These are phyloP conservation scores for Cephus nigrinus DNA, from an alignment of 2,888 invertebrate species.

Conservation along the genomic window DNA sequence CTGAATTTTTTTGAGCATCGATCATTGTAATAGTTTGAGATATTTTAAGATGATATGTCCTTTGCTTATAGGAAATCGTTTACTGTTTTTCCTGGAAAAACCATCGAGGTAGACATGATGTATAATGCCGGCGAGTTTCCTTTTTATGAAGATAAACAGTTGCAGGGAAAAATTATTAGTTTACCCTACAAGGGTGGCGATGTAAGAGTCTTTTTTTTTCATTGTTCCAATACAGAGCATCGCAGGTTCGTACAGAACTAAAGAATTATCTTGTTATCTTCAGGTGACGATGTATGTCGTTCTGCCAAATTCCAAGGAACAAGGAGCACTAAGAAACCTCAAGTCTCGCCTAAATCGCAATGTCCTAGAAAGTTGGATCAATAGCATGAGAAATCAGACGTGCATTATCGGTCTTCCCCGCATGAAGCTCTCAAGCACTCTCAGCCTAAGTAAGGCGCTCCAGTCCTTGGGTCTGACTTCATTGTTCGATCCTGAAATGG, in stretches of 20 bases:
- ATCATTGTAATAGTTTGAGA: background rate
- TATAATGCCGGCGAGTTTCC: conserved; percentile 73
- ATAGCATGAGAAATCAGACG: conserved; percentile 65
- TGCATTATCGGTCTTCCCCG: conserved; percentile 76
- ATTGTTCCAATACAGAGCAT: background rate
- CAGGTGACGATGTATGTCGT: conserved; percentile 73
- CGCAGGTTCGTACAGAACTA: background rate
- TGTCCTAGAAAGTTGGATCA: conserved; percentile 68
- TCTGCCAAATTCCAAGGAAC: conserved; percentile 70
- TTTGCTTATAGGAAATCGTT: conserved; percentile 69
- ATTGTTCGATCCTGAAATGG: conserved; percentile 72
- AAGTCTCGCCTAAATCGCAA: conserved; percentile 67
- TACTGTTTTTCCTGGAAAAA: conserved; percentile 54
- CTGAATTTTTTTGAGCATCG: conserved; percentile 5
- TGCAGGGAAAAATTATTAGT: conserved; percentile 74
- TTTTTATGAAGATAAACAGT: conserved; percentile 68
- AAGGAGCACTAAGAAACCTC: conserved; percentile 66
- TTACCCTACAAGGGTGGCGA: conserved; percentile 78
- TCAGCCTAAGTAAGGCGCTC: conserved; percentile 71
- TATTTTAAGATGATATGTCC: too few relatives aligned
- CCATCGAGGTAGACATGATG: conserved; percentile 74
- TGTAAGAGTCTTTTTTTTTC: conserved; percentile 50
- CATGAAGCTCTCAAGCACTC: conserved; percentile 75
- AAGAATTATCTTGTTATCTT: conserved; percentile 3
- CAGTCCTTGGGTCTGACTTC: conserved; percentile 72